Conservation (phyloP, 1,140 invertebrate species). For the Zaprionus lachaisei region DNA sequence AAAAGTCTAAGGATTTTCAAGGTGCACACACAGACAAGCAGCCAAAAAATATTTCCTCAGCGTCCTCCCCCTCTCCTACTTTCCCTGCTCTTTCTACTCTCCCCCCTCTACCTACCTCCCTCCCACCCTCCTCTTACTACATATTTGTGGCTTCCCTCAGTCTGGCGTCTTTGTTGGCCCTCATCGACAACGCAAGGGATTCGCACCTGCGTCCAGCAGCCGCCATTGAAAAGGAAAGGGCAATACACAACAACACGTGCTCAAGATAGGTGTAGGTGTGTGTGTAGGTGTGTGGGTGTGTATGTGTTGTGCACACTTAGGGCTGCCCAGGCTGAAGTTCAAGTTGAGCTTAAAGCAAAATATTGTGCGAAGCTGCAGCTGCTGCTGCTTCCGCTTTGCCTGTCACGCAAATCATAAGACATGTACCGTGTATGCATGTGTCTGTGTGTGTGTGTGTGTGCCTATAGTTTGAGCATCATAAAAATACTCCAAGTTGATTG, state of each 20-base stretch:
- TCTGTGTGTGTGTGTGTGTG: background rate
- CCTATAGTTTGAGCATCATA: constrained; percentile 34
- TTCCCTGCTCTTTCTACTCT: background rate
- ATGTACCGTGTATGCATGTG: background rate
- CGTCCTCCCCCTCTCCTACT: background rate
- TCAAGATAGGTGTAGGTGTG: background rate
- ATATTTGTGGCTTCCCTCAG: constrained; percentile 67
- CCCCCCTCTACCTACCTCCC: background rate
- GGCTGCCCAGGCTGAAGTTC: constrained; percentile 65
- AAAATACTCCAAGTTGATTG: constrained; percentile 38
- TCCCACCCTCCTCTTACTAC: background rate
- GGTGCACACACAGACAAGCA: constrained; percentile 60
- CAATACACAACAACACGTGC: constrained; percentile 12
- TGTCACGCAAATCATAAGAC: background rate
- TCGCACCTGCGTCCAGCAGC: constrained; percentile 67
- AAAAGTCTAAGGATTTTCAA: constrained; percentile 67
- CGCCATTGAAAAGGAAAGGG: constrained; percentile 57
- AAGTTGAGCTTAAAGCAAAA: constrained; percentile 73
- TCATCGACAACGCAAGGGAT: constrained; percentile 6
- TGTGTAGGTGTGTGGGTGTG: constrained; percentile 25
- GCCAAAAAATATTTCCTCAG: constrained; percentile 53
- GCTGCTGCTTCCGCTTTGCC: constrained; percentile 33
- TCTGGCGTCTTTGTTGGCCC: constrained; percentile 61
- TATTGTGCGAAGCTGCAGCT: constrained; percentile 62
- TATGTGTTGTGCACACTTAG: constrained; percentile 37